These are phyloP conservation scores for Pyrrhosoma nymphula DNA, from an alignment of 2,888 invertebrate species.

Conservation along the genomic window DNA sequence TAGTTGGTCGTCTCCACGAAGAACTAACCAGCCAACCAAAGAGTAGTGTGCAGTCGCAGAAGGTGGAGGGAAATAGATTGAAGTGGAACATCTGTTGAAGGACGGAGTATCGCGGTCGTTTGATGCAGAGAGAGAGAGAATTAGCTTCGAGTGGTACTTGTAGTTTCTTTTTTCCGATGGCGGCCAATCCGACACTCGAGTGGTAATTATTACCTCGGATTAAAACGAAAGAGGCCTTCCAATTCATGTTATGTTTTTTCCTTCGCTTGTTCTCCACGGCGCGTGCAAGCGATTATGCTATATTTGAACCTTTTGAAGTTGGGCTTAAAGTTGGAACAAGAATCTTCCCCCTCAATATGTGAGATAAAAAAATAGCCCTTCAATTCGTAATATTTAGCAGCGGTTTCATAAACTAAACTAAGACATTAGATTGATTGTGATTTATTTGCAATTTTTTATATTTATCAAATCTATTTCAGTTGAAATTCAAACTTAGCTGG, in stretches of 20 bases:
- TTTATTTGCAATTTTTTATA: no score
- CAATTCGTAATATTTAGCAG: no score
- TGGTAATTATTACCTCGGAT: neutral
- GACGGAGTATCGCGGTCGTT: neutral
- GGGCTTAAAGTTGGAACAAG: no score
- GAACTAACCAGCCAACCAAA: neutral
- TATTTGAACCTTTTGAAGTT: neutral
- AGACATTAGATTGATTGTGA: no score
- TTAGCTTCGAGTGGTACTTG: neutral
- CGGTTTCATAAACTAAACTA: no score
- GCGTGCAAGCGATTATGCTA: neutral
- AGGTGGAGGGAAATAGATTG: conserved; percentile 36
- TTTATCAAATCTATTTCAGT: no score
- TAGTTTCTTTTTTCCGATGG: neutral
- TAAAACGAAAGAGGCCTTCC: neutral
- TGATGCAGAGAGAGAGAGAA: neutral
- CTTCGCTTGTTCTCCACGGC: neutral
- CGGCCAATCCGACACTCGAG: neutral
- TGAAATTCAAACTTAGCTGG: no score
- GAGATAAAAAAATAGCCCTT: no score
- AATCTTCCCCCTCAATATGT: no score
- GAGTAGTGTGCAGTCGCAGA: neutral
- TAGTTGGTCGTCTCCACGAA: no score
- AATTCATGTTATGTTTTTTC: neutral
- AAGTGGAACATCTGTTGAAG: conserved; percentile 29